Conservation (phyloP, 2,888 invertebrate species). For the Chloroclysta siterata region DNA sequence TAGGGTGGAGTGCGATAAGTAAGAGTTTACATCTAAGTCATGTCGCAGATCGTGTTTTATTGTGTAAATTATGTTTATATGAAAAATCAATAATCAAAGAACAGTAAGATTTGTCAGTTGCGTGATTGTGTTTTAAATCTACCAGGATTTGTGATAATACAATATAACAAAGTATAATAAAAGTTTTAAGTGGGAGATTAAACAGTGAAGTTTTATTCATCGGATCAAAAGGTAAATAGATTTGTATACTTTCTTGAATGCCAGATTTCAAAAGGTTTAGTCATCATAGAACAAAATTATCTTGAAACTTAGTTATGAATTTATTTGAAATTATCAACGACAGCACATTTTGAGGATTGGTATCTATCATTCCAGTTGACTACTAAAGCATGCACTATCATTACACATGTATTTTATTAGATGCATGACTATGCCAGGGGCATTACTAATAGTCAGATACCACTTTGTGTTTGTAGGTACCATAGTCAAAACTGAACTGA, state of each 20-base stretch:
- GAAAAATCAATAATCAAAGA: constrained; percentile 82
- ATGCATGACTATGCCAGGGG: constrained; percentile 44
- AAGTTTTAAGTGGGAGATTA: constrained; percentile 86
- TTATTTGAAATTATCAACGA: too few relatives aligned
- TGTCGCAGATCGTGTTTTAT: constrained; percentile 81
- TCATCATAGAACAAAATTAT: not conserved
- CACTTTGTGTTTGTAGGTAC: not conserved
- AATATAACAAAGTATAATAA: constrained; percentile 88
- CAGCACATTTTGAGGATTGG: too few relatives aligned
- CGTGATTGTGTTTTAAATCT: constrained; percentile 89
- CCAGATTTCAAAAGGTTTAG: not conserved
- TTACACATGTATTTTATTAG: constrained; percentile 16
- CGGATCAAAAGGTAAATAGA: constrained; percentile 69
- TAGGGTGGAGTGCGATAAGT: constrained; percentile 77
- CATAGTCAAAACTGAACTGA: too few relatives aligned
- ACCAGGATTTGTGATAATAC: constrained; percentile 91
- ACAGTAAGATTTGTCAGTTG: constrained; percentile 85
- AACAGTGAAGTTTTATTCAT: constrained; percentile 82
- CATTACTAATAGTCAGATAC: constrained; percentile 10
- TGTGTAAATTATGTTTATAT: constrained; percentile 85
- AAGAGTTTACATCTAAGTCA: constrained; percentile 80
- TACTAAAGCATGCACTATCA: constrained; percentile 50
- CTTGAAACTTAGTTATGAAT: too few relatives aligned
- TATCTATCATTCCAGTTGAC: constrained; percentile 44
- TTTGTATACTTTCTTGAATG: constrained; percentile 43